Evolutionary conservation across 2,113 vertebrate genomes (phyloP).

Genomic region (Carlito syrichta): DNA sequence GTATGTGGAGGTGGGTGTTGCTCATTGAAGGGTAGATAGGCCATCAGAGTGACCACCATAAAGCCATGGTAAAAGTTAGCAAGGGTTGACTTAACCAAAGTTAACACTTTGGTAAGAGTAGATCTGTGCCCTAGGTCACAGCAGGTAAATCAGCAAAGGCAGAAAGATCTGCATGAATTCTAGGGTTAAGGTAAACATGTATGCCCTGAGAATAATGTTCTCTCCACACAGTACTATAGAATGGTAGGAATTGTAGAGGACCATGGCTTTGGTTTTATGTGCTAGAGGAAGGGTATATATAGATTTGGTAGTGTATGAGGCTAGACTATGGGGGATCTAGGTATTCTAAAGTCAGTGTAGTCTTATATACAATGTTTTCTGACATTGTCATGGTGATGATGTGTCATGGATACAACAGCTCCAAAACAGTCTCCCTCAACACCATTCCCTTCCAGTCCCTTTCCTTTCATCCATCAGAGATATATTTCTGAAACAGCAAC

Average conservation of each 20-base stretch:
- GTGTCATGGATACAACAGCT: background rate
- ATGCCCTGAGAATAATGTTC: background rate
- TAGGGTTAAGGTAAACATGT: too few species aligned
- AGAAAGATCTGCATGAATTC: rapidly evolving
- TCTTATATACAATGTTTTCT: rapidly evolving
- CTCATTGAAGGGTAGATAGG: rapidly evolving
- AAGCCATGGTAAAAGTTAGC: rapidly evolving
- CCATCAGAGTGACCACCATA: rapidly evolving
- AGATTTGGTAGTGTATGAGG: background rate
- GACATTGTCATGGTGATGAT: background rate
- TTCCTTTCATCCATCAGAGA: background rate
- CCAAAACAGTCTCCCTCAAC: background rate
- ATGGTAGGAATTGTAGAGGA: background rate
- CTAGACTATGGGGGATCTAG: background rate
- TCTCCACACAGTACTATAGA: background rate
- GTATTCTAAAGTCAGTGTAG: background rate
- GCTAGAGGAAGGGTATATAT: rapidly evolving
- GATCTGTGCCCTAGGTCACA: background rate
- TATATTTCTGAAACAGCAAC: background rate
- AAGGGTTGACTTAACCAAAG: rapidly evolving
- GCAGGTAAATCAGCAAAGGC: background rate
- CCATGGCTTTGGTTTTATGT: rapidly evolving
- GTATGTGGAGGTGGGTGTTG: rapidly evolving
- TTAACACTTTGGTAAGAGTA: background rate
- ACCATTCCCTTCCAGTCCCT: rapidly evolving